A percentile compares a stretch with the other conserved stretches of the same genome.
Conservation (phyloP, 2,113 vertebrate species). For the Petrocephalus microphthalmus region DNA sequence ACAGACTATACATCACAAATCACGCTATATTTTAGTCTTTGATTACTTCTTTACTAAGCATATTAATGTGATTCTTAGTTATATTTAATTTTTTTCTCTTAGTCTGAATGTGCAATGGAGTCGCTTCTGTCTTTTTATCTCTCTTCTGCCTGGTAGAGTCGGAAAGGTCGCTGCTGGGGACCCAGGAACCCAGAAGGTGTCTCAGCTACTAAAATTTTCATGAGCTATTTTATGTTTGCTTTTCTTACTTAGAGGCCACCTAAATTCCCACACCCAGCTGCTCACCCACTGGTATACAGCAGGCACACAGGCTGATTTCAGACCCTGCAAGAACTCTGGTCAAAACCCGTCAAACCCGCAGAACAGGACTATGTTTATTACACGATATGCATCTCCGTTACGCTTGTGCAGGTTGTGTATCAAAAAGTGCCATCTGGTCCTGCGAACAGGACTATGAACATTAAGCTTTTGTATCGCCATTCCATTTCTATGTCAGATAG, state of each 20-base stretch:
- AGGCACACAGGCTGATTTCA: background rate
- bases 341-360: background rate
- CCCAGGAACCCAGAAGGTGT: background rate
- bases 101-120: background rate
- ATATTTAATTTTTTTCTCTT: background rate
- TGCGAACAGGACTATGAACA: background rate
- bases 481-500: background rate
- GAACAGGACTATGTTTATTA: no score
- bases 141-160: background rate
- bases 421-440: background rate
- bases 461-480: background rate
- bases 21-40: background rate
- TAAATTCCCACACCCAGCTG: background rate
- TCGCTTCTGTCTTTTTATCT: background rate
- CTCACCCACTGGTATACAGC: background rate
- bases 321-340: background rate
- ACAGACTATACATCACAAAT: no score
- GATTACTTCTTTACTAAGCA: background rate
- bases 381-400: no score
- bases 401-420: no score
- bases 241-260: background rate
- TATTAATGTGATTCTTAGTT: background rate
- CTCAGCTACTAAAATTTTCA: background rate
- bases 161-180: background rate
- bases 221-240: background rate